phyloP scores from a whole-genome alignment of 2,888 invertebrate species.

The Nomada ruficornis region DNA sequence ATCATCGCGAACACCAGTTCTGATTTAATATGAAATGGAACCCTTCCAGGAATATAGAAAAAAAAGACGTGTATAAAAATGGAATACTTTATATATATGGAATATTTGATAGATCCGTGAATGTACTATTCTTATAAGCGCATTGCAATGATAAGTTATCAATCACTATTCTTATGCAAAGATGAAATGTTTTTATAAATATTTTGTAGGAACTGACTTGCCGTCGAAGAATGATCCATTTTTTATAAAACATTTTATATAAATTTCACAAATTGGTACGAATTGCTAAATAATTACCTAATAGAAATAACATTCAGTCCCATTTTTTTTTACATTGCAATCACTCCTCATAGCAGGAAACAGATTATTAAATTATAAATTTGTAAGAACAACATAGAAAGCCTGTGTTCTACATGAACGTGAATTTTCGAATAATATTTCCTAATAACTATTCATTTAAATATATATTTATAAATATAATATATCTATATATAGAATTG shows the following conservation, averaged over 20 bases:
- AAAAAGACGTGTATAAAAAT: constrained; percentile 45
- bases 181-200: constrained; percentile 70
- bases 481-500: constrained; percentile 66
- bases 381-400: constrained; percentile 64
- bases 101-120: constrained; percentile 55
- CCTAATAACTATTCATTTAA: constrained; percentile 57
- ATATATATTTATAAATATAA: constrained; percentile 67
- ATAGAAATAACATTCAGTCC: constrained; percentile 77
- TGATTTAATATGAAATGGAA: constrained; percentile 26
- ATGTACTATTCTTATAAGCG: constrained; percentile 44
- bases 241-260: constrained; percentile 76
- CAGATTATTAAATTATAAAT: constrained; percentile 75
- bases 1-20: not conserved
- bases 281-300: constrained; percentile 75
- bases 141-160: constrained; percentile 44
- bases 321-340: constrained; percentile 69
- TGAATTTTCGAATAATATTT: constrained; percentile 56
- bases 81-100: constrained; percentile 60
- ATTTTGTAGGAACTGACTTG: constrained; percentile 76
- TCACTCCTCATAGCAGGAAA: constrained; percentile 70
- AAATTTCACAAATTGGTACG: constrained; percentile 75
- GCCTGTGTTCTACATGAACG: constrained; percentile 64
- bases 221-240: constrained; percentile 69
- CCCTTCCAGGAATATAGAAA: constrained; percentile 53
- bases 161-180: constrained; percentile 59